Base-by-base conservation (phyloP, 2,113 vertebrate species). In the Cottus gobio region DNA sequence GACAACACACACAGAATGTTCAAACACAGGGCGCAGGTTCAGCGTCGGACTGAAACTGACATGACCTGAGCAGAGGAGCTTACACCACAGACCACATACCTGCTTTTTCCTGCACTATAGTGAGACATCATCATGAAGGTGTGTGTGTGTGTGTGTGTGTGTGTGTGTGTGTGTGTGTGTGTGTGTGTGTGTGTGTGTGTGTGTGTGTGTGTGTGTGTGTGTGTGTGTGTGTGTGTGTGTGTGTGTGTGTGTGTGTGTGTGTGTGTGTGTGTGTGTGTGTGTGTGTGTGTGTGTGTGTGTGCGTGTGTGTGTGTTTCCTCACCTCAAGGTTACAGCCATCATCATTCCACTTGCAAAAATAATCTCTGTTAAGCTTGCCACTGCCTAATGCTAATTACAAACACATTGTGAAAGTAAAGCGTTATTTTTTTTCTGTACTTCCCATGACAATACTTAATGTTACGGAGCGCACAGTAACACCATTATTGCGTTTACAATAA, bases 1-100 rank as follows among this genome's bases (percentile, higher is more conserved):
- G 75, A 72, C 80, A 71, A 83, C 84, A 91, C 82, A 85, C 82
- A 77, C 73, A 74, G 46, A 87, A 69, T 77, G 85, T 70, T 90
- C 83, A 90, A 84, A 88, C 73, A 80, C 67, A 61, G 82, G 68
- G 54, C 77, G 46, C n/a, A 12, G 80, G 84, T 69, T 39, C 79
- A n/a, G 80, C 58, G 4, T 58, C 16, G 58, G 65, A n/a, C 60
- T 78, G 72, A 84, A 81, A 82, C 72, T 82, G 83, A 63, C 70
- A 42, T 71, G 83, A 79, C 87, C 86, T 34, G 66, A 76, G 52
- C 68, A 71, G 50, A 57, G 12, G 75, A 66, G 30, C 75, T 46
- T 66, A 76, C 71, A 73, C 48, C 63, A 20, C 73, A 67, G 78
- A 75, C 54, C 70, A 24, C 31, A 22, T 60, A 77, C 34, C 58